Base-by-base conservation (phyloP, 1,140 invertebrate species). In the Macrotrachela quadricornifera region DNA sequence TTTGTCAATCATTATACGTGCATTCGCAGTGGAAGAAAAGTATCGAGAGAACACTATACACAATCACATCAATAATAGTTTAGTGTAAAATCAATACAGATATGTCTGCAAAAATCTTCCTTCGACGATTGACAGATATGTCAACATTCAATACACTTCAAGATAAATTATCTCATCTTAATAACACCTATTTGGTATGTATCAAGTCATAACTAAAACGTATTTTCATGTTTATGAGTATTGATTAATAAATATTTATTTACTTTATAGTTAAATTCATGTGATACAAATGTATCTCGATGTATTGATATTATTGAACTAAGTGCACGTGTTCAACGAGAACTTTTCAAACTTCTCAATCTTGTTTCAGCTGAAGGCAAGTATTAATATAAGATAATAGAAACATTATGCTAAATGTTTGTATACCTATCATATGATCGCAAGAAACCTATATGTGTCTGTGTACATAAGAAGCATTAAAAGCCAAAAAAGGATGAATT, bases 251-350 rank as follows among this genome's bases (percentile, higher is more conserved):
- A 30, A 4, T 30, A 4, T 30, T 30, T 30, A 51, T 48, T 42
- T 13, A 44, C 44, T 38, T 62, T 61, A 41, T 59, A 69, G 67
- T 56, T 65, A 15, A 69, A 68, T 56, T 62, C 67, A 15, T 66
- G 63, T 61, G 67, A 69, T 51, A 65, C 68, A 56, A 69, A 69
- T 61, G 62, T 66, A 11, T 65, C 64, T 1, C 51, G 63, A 16
- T 62, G 66, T 50, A 66, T 65, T 61, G 66, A 68, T 56, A 63
- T 69, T 41, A 62, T 69, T 46, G 67, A 68, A 54, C 61, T 69
- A 43, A 67, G 66, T 60, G 63, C 63, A 57, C 64, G 63, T 54
- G 64, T 69, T 51, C 67, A 69, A 58, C 62, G 65, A 13, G 64
- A 69, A 53, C 62, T 68, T 45, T 68, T 68, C 60, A 66, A 66